Evolutionary conservation across 2,113 vertebrate species (phyloP).

Genomic region (Numida meleagris): DNA sequence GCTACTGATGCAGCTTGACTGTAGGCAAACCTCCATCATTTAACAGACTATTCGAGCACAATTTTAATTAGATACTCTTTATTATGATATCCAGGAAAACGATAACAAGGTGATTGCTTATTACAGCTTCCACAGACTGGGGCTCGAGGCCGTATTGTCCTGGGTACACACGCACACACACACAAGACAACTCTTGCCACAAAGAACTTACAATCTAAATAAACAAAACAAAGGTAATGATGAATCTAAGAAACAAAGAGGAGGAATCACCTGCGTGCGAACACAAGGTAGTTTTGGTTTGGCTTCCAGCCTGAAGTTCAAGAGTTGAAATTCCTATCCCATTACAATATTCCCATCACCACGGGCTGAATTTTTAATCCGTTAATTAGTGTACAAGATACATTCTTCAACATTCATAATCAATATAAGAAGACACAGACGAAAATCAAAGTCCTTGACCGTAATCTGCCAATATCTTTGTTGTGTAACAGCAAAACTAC

Average conservation of each 20-base stretch:
- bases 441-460: neutral
- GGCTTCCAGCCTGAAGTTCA: slow-evolving; percentile 6
- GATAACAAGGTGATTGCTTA: slow-evolving; percentile 56
- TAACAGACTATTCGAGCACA: slow-evolving; percentile 54
- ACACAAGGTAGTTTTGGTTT: neutral
- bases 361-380: neutral
- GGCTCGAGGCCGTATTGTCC: slow-evolving; percentile 20
- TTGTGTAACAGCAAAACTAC: neutral
- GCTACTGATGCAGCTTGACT: neutral
- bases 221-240: slow-evolving; percentile 38
- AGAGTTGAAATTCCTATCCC: neutral
- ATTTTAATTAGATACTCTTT: slow-evolving; percentile 50
- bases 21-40: neutral
- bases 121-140: slow-evolving; percentile 50
- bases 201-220: slow-evolving; percentile 48
- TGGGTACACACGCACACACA: neutral
- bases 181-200: slow-evolving; percentile 46
- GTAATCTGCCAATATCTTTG: neutral
- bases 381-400: neutral
- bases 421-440: neutral
- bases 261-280: neutral
- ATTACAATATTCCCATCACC: neutral
- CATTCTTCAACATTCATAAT: neutral
- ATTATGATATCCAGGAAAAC: slow-evolving; percentile 64
- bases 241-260: slow-evolving; percentile 36